Evolutionary conservation across 1,140 invertebrate genomes (phyloP).

Genomic region (Macrobrachium nipponense): DNA sequence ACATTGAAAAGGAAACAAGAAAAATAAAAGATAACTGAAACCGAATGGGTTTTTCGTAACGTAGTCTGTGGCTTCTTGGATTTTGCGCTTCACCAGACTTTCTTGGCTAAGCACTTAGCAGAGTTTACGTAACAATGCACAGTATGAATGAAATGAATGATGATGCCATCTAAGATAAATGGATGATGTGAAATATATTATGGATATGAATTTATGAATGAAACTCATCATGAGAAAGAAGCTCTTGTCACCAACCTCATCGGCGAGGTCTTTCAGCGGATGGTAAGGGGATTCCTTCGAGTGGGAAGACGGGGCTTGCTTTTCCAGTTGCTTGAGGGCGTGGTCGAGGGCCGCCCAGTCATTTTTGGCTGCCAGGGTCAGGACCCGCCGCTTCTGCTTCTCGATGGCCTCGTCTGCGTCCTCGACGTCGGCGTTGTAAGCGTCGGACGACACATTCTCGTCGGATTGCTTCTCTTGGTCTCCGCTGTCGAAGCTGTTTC

Average conservation of each 20-base stretch:
- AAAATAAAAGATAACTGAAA: no score
- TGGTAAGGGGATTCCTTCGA: conserved; percentile 7
- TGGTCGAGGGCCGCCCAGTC: conserved; percentile 48
- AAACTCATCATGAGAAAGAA: no score
- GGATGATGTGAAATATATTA: no score
- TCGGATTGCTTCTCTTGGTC: conserved; percentile 12
- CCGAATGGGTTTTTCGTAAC: no score
- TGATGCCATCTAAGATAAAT: no score
- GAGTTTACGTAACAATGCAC: no score
- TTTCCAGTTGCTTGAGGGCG: conserved; percentile 46
- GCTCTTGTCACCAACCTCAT: conserved; percentile 33
- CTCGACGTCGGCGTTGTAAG: background rate
- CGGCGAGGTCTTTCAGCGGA: conserved; percentile 33
- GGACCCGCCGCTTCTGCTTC: conserved; percentile 20
- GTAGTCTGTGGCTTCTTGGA: no score
- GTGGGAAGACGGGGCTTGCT: conserved; percentile 8
- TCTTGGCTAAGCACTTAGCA: no score
- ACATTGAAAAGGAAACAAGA: no score
- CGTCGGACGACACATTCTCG: background rate
- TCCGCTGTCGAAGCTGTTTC: conserved; percentile 25
- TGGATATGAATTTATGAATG: no score
- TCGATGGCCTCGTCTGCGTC: conserved; percentile 25
- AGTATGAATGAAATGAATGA: no score
- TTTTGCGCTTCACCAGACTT: no score
- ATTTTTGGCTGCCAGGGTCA: conserved; percentile 28